Evolutionary conservation across 2,113 vertebrate species (phyloP), one percentile per base, ranked within the genome.

Genomic region (Apus apus): DNA sequence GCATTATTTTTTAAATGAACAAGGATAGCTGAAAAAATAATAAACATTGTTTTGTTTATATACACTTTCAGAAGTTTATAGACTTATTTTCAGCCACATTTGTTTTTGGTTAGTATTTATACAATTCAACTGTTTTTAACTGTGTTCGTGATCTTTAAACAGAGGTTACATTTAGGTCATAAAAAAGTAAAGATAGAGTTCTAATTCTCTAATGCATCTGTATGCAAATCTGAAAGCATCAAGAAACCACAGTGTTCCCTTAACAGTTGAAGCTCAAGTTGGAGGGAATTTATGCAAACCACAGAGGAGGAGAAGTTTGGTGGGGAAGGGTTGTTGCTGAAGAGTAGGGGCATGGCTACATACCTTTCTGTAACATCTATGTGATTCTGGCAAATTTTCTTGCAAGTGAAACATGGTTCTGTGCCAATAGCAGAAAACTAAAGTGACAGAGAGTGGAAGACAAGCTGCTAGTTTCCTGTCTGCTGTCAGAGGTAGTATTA

Each of bases 61-160:
- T 8, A 8, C 5, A 48, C 5, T 60, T 64, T 6, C 4, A 53
- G 73, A 93, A 54, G 10, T 22, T 10, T 65, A 4, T 32, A 11
- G 0, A 3, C 3, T 51, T 51, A 21, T 36, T 46, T 56, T 73
- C 9, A 58, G 26, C 0, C 7, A 13, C 4, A 21, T n/a, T 48
- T 86, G 2, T 1, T 60, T 87, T 82, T 17, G 4, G 4, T 67
- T 51, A 26, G 2, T 40, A 50, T 21, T n/a, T 38, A 15, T 2
- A 48, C 17, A n/a, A 29, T 2, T 62, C 12, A 29, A 1, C 34
- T 4, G 2, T 7, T 57, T 68, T 81, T 12, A 80, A 1, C 3
- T 32, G 4, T 34, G 5, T 54, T 40, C 62, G 15, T 3, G 2
- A 12, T 53, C 23, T 64, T 70, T 66, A 74, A 70, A 32, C 4